Evolutionary conservation across 2,113 vertebrate species (phyloP).

Genomic region (Eretmochelys imbricata): DNA sequence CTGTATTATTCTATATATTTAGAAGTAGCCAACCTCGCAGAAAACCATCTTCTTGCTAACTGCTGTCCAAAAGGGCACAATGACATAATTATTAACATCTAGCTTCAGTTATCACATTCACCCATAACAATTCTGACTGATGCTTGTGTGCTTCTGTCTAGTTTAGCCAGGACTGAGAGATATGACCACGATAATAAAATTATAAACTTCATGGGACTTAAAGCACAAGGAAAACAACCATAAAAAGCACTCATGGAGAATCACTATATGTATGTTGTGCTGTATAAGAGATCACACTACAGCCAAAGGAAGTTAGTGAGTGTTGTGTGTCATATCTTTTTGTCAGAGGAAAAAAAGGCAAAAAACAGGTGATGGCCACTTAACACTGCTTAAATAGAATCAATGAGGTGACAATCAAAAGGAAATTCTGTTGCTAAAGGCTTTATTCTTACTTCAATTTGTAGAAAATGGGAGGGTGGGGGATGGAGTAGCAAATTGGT

Average conservation of each 20-base stretch:
- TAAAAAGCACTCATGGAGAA: background rate
- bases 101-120: background rate
- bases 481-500: background rate
- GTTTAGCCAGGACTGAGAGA: background rate
- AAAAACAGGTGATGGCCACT: background rate
- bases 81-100: background rate
- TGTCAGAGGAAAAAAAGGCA: background rate
- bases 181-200: background rate
- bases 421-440: background rate
- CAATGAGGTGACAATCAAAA: background rate
- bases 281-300: background rate
- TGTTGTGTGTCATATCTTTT: fast-evolving
- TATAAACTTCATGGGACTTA: background rate
- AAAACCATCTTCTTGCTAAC: background rate
- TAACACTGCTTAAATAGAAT: background rate
- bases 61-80: background rate
- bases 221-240: background rate
- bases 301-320: background rate
- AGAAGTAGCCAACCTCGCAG: background rate
- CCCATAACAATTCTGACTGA: background rate
- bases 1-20: background rate
- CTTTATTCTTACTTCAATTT: background rate
- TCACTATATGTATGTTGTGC: background rate
- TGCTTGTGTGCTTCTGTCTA: background rate
- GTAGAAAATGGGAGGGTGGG: no score